These are phyloP conservation scores for Charanyca ferruginea DNA, from an alignment of 2,888 invertebrate species.

Conservation along the genomic window DNA sequence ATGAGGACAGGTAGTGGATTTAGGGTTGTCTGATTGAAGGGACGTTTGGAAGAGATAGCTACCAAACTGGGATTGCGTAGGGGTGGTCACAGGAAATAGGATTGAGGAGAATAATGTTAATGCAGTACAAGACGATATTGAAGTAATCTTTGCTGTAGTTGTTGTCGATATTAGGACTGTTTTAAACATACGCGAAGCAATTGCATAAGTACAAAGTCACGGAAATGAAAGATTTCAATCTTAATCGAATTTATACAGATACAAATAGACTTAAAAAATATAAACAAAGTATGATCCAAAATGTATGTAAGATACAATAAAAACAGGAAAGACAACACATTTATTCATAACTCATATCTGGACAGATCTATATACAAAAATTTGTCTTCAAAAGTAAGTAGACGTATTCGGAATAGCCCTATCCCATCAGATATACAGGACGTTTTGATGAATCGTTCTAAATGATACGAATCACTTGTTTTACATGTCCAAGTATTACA, in stretches of 20 bases:
- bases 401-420: slow-evolving; percentile 48
- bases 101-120: slow-evolving; percentile 27
- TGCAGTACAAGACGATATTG: slow-evolving; percentile 12
- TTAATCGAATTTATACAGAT: background rate
- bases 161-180: background rate
- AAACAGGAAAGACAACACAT: slow-evolving; percentile 39
- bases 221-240: background rate
- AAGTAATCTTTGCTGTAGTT: slow-evolving; percentile 13
- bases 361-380: slow-evolving; percentile 54
- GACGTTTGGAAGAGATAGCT: slow-evolving; percentile 58
- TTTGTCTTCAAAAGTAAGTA: slow-evolving; percentile 48
- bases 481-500: slow-evolving; percentile 70
- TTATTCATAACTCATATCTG: slow-evolving; percentile 57
- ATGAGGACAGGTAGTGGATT: slow-evolving; percentile 86
- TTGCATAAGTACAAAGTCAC: background rate
- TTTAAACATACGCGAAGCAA: background rate
- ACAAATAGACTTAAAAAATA: background rate
- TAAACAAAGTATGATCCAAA: slow-evolving; percentile 13
- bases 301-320: slow-evolving; percentile 18
- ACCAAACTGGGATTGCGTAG: slow-evolving; percentile 53
- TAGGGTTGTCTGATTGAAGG: slow-evolving; percentile 64
- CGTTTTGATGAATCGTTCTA: slow-evolving; percentile 81
- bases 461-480: slow-evolving; percentile 79
- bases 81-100: slow-evolving; percentile 52
- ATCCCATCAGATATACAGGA: slow-evolving; percentile 70